phyloP scores from a whole-genome alignment of 53 echinoderm and acorn worm genomes.

The Glandiceps talaboti region DNA sequence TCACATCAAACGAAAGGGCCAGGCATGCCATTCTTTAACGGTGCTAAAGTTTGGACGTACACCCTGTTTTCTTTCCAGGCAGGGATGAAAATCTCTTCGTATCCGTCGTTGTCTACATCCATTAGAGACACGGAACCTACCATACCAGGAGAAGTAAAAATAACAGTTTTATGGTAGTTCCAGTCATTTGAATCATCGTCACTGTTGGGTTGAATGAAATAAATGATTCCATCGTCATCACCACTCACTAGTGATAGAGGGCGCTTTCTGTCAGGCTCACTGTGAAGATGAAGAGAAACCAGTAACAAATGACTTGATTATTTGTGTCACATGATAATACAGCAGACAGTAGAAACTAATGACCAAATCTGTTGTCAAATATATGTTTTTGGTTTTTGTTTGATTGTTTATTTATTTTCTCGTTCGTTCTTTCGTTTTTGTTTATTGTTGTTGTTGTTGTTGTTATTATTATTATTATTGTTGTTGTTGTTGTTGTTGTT shows the following conservation, averaged over 20 bases:
- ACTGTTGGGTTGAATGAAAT: constrained; percentile 41
- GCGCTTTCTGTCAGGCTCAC: constrained; percentile 24
- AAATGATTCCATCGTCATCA: constrained; percentile 61
- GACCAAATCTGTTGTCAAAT: no score
- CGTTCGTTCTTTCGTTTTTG: no score
- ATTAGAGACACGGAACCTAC: constrained; percentile 42
- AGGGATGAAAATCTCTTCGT: constrained; percentile 58
- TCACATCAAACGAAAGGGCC: no score
- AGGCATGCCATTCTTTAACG: no score
- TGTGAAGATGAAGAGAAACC: neutral
- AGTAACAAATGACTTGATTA: no score
- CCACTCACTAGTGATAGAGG: constrained; percentile 59
- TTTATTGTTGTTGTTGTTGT: no score
- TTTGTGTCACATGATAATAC: no score
- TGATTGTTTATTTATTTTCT: no score
- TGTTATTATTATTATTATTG: no score
- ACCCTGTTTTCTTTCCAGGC: constrained; percentile 13
- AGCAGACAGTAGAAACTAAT: no score
- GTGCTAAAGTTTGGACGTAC: neutral
- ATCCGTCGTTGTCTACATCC: constrained; percentile 55
- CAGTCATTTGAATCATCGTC: constrained; percentile 50
- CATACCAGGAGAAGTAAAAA: constrained; percentile 49
- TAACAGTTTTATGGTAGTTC: constrained; percentile 41
- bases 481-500: no score
- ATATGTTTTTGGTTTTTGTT: no score